Evolutionary conservation across 2,113 vertebrate species (phyloP).

Genomic region (Protobothrops flavoviridis): DNA sequence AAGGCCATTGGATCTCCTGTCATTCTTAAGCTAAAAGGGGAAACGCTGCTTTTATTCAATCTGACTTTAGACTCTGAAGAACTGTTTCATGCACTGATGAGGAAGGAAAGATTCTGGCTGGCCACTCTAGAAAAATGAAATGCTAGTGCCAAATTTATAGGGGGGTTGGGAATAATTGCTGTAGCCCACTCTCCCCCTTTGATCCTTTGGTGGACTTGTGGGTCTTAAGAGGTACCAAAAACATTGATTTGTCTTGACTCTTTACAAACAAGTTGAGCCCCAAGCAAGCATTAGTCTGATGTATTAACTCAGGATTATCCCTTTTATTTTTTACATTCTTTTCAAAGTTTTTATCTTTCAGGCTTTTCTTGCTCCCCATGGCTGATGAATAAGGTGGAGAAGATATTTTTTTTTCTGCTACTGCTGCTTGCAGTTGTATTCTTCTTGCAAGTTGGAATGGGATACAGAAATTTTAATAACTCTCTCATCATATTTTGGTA

Average conservation of each 20-base stretch:
- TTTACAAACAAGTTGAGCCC: conserved; percentile 32
- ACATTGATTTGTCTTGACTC: conserved; percentile 9
- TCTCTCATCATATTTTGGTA: not conserved
- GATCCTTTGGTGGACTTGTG: not conserved
- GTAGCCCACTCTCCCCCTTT: not conserved
- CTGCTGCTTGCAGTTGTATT: not conserved
- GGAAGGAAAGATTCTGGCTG: not conserved
- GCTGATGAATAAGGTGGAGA: not conserved
- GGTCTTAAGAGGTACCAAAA: conserved; percentile 19
- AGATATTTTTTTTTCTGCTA: not conserved
- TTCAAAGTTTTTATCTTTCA: conserved; percentile 21
- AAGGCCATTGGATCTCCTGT: not conserved
- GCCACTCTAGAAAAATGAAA: not conserved
- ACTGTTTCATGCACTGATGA: not conserved
- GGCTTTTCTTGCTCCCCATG: not conserved
- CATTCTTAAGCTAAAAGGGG: not conserved
- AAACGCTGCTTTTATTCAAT: not conserved
- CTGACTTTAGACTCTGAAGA: not conserved
- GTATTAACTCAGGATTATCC: conserved; percentile 16
- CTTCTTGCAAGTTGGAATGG: not conserved
- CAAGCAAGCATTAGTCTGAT: conserved; percentile 30
- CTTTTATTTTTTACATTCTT: conserved; percentile 32
- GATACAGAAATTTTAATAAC: not conserved
- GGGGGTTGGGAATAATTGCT: not conserved
- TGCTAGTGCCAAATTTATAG: not conserved